Evolutionary conservation across 2,888 invertebrate genomes (phyloP), one percentile per base, ranked within the genome.

Genomic region (Darwinula stevensoni): DNA sequence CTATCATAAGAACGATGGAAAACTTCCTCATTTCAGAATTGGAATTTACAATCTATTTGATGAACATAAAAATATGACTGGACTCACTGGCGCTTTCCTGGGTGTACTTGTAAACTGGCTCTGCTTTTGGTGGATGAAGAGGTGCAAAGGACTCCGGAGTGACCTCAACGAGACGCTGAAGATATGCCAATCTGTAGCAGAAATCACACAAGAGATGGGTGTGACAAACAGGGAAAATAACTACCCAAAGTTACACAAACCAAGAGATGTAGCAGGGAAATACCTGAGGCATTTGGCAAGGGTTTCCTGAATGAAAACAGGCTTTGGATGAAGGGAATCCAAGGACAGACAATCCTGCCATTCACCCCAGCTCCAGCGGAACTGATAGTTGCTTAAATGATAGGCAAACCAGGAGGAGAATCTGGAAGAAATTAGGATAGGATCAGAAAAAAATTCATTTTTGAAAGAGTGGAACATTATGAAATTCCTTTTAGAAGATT

Each of bases 311-410:
- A 91, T 73, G 50, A 97, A 97, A 47, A 84, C 73, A 2, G 86
- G 80, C 42, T 84, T 73, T 1, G 91, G 91, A 52, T 82, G 75
- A 44, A 86, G 78, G 2, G 62, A 50, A 47, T 82, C 80, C 15
- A 80, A 54, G 39, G 68, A 63, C n/a, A 78, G 56, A 44, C 76
- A 76, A 11, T 68, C 67, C 45, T 74, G 73, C 84, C 84, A 84
- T 46, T 84, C 84, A 40, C 82, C 80, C 97, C 97, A 97, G 2
- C 82, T 82, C 94, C 94, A 97, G 33, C 86, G 68, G 50, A 86
- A 97, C 52, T 97, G 91, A 52, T 97, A 97, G 57, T 97, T 97
- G 50, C 91, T 91, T 52, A 97, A 60, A 54, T 97, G 94, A 51
- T 94, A 94, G 1, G 80, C 67, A 53, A 97, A 97, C 97, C 97